Percentiles rank a stretch among this genome's conserved stretches.
Evolutionary conservation across 2,113 vertebrate genomes (phyloP).

Genomic region (Nycticorax nycticorax): DNA sequence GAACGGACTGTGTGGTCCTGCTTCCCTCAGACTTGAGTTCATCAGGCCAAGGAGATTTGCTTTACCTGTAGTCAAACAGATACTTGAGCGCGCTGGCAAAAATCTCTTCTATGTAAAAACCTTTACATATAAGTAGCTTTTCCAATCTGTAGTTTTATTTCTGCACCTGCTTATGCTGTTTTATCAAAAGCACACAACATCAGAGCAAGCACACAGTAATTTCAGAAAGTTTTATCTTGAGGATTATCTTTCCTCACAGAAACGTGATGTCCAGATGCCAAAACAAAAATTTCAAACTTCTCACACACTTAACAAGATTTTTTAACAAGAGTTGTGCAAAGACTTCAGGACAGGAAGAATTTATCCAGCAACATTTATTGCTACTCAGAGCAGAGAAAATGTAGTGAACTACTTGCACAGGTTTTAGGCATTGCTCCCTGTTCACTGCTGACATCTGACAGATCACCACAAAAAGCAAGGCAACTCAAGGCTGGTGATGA

Average conservation of each 20-base stretch:
- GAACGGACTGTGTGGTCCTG: not conserved
- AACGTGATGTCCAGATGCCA: not conserved
- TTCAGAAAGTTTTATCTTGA: not conserved
- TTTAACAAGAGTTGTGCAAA: not conserved
- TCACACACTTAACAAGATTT: not conserved
- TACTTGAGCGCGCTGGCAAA: not conserved
- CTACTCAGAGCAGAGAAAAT: not conserved
- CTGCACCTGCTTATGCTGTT: not conserved
- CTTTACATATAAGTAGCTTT: not conserved
- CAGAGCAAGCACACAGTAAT: not conserved
- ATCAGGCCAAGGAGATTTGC: not conserved
- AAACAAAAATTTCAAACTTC: not conserved
- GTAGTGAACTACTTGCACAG: not conserved
- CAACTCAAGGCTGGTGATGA: not conserved
- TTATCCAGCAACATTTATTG: not conserved
- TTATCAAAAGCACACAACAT: not conserved
- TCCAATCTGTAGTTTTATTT: not conserved
- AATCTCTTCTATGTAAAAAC: not conserved
- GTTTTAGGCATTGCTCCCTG: not conserved
- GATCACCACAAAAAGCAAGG: not conserved
- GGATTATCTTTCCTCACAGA: not conserved
- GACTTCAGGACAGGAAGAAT: not conserved
- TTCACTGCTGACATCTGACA: not conserved
- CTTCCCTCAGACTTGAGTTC: not conserved
- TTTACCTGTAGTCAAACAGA: not conserved